A percentile compares a stretch with the other conserved stretches of the same genome.
These are phyloP conservation scores for Drosophila siamana DNA, from an alignment of 2,888 invertebrate genomes.

Conservation along the genomic window DNA sequence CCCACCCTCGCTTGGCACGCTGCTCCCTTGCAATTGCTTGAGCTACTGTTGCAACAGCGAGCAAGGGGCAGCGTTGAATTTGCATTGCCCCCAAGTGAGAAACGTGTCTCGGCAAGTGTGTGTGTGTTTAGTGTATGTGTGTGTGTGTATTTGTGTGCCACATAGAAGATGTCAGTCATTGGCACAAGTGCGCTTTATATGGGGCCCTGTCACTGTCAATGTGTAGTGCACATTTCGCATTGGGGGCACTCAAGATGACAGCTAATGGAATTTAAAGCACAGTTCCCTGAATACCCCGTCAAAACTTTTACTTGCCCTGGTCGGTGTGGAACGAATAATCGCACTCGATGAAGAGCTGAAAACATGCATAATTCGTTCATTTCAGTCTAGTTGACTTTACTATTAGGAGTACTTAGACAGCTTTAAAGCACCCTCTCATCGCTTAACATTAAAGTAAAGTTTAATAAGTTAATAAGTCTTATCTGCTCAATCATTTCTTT, in stretches of 20 bases:
- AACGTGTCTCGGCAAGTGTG: constrained; percentile 33
- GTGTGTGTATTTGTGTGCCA: constrained; percentile 13
- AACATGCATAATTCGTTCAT: too few relatives aligned
- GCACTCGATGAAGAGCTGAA: too few relatives aligned
- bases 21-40: constrained; percentile 47
- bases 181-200: constrained; percentile 71
- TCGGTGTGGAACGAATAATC: too few relatives aligned
- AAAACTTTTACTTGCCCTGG: too few relatives aligned
- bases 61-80: constrained; percentile 51
- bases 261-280: not conserved
- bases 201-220: constrained; percentile 51
- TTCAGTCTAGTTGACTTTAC: too few relatives aligned
- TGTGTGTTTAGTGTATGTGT: constrained; percentile 2
- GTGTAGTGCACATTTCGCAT: constrained; percentile 45
- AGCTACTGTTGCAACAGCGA: constrained; percentile 31
- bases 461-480: too few relatives aligned
- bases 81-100: constrained; percentile 61
- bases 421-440: too few relatives aligned
- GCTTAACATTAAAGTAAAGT: too few relatives aligned
- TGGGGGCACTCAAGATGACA: constrained; percentile 46
- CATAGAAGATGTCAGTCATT: constrained; percentile 68
- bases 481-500: too few relatives aligned
- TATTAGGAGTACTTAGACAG: too few relatives aligned
- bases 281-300: too few relatives aligned
- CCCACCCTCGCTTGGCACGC: constrained; percentile 1